phyloP scores from a whole-genome alignment of 2,888 invertebrate genomes.

The Synanthedon andrenaeformis region DNA sequence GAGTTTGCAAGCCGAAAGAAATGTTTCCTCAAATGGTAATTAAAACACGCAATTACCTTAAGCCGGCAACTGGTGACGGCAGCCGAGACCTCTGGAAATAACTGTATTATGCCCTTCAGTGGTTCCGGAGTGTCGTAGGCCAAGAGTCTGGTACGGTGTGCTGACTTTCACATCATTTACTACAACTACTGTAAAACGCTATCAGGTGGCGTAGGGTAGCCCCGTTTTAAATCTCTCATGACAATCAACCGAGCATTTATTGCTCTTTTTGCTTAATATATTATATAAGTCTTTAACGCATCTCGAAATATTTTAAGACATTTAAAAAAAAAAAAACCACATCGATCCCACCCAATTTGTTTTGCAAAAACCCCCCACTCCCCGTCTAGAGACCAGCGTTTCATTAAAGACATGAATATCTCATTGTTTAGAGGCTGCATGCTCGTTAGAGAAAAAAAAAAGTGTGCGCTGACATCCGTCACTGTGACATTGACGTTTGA shows the following conservation, averaged over 20 bases:
- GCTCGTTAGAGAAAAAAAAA: slow-evolving; percentile 49
- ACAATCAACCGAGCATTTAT: slow-evolving; percentile 65
- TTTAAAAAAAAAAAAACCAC: no score
- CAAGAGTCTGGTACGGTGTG: slow-evolving; percentile 48
- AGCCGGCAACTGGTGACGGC: slow-evolving; percentile 11
- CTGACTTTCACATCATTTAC: slow-evolving; percentile 34
- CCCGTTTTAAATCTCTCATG: slow-evolving; percentile 64
- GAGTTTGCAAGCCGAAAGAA: not conserved
- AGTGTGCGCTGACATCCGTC: slow-evolving; percentile 61
- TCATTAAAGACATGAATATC: not conserved
- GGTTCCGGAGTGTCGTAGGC: slow-evolving; percentile 64
- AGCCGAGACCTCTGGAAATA: slow-evolving; percentile 50
- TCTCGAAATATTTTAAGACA: no score
- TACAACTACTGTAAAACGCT: slow-evolving; percentile 9
- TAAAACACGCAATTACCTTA: slow-evolving; percentile 46
- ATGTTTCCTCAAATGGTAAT: not conserved
- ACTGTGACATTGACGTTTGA: no score
- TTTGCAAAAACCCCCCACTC: no score
- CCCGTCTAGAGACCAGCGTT: not conserved
- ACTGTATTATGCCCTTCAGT: slow-evolving; percentile 69
- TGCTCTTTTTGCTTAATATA: slow-evolving; percentile 29
- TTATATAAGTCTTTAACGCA: slow-evolving; percentile 5
- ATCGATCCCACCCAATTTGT: no score
- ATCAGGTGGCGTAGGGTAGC: slow-evolving; percentile 70
- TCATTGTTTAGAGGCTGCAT: slow-evolving; percentile 58